These are phyloP conservation scores for Poeciliopsis turrubarensis DNA, from an alignment of 2,113 vertebrate species.

Conservation along the genomic window DNA sequence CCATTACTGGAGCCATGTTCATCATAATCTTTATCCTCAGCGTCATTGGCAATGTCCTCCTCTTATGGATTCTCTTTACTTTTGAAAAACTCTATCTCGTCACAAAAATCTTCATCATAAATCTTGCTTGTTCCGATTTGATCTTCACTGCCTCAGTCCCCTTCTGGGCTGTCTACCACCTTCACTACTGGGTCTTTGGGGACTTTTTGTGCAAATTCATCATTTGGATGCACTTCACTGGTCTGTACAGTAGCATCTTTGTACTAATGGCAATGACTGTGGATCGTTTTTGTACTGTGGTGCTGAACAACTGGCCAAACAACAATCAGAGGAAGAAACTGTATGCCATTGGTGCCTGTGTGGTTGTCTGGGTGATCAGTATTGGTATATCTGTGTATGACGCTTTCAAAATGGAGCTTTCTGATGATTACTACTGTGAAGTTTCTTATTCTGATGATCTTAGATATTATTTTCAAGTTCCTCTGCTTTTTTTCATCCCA, in stretches of 20 bases:
- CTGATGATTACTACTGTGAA: background rate
- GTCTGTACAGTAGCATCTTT: constrained; percentile 81
- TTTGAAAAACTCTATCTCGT: constrained; percentile 71
- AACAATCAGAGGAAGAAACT: constrained; percentile 43
- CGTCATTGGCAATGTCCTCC: constrained; percentile 55
- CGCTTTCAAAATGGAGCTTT: constrained; percentile 38
- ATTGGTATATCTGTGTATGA: constrained; percentile 64
- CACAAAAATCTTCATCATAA: constrained; percentile 81
- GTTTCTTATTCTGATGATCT: fast-evolving
- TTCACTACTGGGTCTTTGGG: constrained; percentile 78
- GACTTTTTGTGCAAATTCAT: constrained; percentile 74
- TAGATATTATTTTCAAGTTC: constrained; percentile 72
- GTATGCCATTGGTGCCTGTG: constrained; percentile 60
- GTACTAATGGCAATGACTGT: constrained; percentile 82
- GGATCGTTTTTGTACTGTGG: constrained; percentile 78
- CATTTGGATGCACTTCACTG: constrained; percentile 62
- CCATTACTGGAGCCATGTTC: constrained; percentile 26
- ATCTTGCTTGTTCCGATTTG: constrained; percentile 80
- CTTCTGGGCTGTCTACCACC: constrained; percentile 72
- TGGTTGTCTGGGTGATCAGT: constrained; percentile 71
- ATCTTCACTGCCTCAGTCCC: constrained; percentile 80
- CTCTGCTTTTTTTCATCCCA: constrained; percentile 77
- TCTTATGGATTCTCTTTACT: constrained; percentile 42
- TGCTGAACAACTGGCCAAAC: constrained; percentile 63
- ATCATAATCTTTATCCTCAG: constrained; percentile 64